Base-by-base conservation (phyloP, 2,113 vertebrate species). In the Dissostichus mawsoni region DNA sequence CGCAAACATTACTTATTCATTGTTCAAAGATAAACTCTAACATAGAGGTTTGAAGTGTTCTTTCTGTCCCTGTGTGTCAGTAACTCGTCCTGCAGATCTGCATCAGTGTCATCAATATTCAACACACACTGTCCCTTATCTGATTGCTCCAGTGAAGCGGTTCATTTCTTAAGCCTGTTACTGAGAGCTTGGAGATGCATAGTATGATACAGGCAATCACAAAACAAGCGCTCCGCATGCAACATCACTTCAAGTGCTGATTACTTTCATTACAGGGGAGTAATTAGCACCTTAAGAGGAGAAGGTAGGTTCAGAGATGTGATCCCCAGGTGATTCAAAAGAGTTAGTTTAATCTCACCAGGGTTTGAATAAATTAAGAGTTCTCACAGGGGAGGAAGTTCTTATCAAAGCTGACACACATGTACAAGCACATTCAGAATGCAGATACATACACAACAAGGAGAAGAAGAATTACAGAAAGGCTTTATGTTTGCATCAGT, bases 251-350 rank as follows among this genome's bases (percentile, higher is more conserved):
- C 69, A 78, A 77, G 69, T 48, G 79, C 84, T 90, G 90, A 93
- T 92, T 90, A 80, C 84, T 87, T 90, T 91, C 89, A 88, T 93
- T 90, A 88, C 75, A 75, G 77, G 64, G 86, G 74, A 87, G 91
- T 89, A 90, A 92, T 93, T 90, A 93, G 85, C 74, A 75, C 76
- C 85, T 85, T 45, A 71, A 88, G 88, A 84, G 84, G 81, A 77
- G 77, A 78, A 81, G 81, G 69, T 73, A 72, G 61, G 80, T 86
- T 79, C 82, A 81, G 68, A 84, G 57, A 87, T 52, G 68, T 8
- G 52, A 85, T 81, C 85, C 80, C 89, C 72, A 73, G 74, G 84
- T 85, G 81, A 84, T 75, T 81, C 61, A 67, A 76, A 84, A 80
- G 74, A 87, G 78, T 78, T 78, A 69, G 70, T 86, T 85, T 91